Conservation (phyloP, 2,888 invertebrate species). For the Phragmatobia fuliginosa region DNA sequence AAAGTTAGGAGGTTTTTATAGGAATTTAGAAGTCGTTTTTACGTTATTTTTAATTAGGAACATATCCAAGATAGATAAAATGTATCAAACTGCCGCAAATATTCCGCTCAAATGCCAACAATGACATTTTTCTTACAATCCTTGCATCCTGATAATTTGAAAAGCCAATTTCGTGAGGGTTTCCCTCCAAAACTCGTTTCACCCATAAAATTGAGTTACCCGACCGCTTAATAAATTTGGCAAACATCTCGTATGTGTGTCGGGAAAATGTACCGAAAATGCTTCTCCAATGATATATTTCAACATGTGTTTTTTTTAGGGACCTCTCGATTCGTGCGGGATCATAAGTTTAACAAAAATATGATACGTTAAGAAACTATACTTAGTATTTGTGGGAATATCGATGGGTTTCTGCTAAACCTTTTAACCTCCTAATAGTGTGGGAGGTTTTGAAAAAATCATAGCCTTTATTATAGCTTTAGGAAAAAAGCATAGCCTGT, state of each 20-base stretch:
- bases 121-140: slow-evolving; percentile 47
- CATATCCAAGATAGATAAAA: not conserved
- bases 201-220: slow-evolving; percentile 76
- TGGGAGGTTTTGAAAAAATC: no score
- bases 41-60: no score
- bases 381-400: not conserved
- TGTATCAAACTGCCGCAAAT: not conserved
- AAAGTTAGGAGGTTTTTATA: no score
- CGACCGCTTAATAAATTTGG: slow-evolving; percentile 74
- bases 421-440: no score
- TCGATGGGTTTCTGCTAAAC: no score
- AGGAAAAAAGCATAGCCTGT: no score
- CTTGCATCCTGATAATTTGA: slow-evolving; percentile 60
- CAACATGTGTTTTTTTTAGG: slow-evolving; percentile 13
- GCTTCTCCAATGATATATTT: slow-evolving; percentile 13
- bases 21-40: no score
- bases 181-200: slow-evolving; percentile 65
- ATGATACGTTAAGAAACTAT: not conserved
- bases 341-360: slow-evolving; percentile 3
- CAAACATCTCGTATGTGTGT: slow-evolving; percentile 62
- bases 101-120: slow-evolving; percentile 27
- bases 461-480: no score
- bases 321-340: slow-evolving; percentile 8
- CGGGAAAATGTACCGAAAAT: slow-evolving; percentile 26
- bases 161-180: slow-evolving; percentile 64